Conservation (phyloP, 2,113 vertebrate species). For the Eublepharis macularius region DNA sequence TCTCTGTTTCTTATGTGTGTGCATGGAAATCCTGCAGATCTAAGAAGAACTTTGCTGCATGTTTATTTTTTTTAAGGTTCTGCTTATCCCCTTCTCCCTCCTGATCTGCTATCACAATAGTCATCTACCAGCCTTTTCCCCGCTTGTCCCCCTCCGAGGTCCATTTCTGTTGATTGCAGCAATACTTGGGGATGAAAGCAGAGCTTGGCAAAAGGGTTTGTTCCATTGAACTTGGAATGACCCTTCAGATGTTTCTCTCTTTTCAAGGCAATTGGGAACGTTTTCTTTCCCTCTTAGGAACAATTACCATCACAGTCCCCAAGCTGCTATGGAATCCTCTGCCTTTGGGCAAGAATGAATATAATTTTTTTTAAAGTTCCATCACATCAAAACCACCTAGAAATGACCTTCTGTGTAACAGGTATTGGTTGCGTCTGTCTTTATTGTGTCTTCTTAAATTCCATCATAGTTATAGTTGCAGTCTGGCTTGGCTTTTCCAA, state of each 20-base stretch:
- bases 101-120: constrained; percentile 44
- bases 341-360: constrained; percentile 70
- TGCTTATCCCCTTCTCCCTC: constrained; percentile 25
- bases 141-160: constrained; percentile 45
- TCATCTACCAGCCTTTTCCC: constrained; percentile 38
- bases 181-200: constrained; percentile 60
- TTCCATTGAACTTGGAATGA: constrained; percentile 50
- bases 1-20: not conserved
- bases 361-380: constrained; percentile 44
- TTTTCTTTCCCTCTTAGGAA: constrained; percentile 61
- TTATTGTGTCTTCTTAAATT: constrained; percentile 58
- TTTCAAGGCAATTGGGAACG: constrained; percentile 64
- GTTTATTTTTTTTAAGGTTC: not conserved
- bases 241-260: constrained; percentile 57
- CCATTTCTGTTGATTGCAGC: constrained; percentile 63
- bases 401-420: constrained; percentile 59
- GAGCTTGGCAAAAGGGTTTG: constrained; percentile 49
- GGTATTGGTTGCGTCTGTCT: constrained; percentile 52
- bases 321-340: constrained; percentile 61
- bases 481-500: constrained; percentile 44
- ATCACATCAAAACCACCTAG: constrained; percentile 56
- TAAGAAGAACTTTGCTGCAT: not conserved
- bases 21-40: not conserved
- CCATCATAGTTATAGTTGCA: constrained; percentile 53
- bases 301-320: constrained; percentile 56